Percentiles rank a stretch among this genome's conserved stretches.
phyloP scores from a whole-genome alignment of 1,140 invertebrate genomes.

The Brachionus angularis region DNA sequence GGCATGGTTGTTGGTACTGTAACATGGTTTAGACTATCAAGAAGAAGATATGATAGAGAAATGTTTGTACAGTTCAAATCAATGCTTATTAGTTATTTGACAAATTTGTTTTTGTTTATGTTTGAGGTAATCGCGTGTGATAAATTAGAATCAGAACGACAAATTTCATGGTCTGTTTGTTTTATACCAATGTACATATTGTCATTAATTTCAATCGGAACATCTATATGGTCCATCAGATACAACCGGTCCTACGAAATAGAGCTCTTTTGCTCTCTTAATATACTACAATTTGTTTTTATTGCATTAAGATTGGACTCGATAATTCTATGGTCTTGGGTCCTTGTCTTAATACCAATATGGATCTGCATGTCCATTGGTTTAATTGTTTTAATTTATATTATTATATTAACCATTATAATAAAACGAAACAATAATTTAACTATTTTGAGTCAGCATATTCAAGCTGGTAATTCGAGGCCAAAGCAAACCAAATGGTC shows the following conservation, averaged over 20 bases:
- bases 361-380: background rate
- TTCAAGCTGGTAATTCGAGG: background rate
- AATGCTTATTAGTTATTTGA: constrained; percentile 85
- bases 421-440: too few species aligned
- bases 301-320: constrained; percentile 82
- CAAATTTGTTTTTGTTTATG: constrained; percentile 88
- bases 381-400: background rate
- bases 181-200: constrained; percentile 94
- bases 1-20: background rate
- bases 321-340: constrained; percentile 95
- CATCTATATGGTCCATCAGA: constrained; percentile 95
- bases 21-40: background rate
- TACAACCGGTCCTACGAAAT: constrained; percentile 94
- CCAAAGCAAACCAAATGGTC: background rate
- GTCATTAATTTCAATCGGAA: constrained; percentile 87
- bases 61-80: constrained; percentile 93
- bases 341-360: constrained; percentile 53
- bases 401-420: background rate
- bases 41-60: constrained; percentile 79
- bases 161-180: constrained; percentile 56
- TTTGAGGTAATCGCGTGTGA: constrained; percentile 92
- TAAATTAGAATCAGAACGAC: constrained; percentile 78
- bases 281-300: constrained; percentile 93
- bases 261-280: constrained; percentile 91
- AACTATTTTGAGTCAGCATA: background rate